phyloP scores from a whole-genome alignment of 2,797 vertebrate genomes.

The Cyprinodon diabolis region DNA sequence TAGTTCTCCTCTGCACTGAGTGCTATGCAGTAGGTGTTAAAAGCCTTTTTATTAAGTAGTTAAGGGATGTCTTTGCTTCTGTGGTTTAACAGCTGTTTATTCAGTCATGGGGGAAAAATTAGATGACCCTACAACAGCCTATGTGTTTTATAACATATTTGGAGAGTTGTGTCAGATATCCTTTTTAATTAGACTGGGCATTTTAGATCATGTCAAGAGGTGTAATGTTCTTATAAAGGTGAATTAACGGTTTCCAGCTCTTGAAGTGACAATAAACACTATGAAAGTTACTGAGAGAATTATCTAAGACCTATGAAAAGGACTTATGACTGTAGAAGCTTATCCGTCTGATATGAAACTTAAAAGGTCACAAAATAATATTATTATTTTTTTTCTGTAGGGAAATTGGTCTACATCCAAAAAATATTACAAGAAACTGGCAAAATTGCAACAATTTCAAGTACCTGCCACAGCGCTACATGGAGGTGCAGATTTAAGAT shows the following conservation, averaged over 20 bases:
- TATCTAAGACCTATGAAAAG: not conserved
- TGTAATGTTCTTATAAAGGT: not conserved
- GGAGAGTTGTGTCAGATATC: not conserved
- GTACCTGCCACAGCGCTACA: too few species aligned
- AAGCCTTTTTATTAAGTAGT: slow-evolving; percentile 26
- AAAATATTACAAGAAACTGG: not conserved
- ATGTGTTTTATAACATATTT: not conserved
- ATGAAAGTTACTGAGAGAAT: not conserved
- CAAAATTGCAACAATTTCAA: too few species aligned
- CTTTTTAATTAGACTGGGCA: not conserved
- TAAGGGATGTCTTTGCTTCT: slow-evolving; percentile 13
- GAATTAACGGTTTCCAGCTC: not conserved
- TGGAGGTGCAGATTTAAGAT: too few species aligned
- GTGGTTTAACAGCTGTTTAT: slow-evolving; percentile 8
- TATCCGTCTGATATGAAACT: not conserved
- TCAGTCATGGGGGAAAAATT: not conserved
- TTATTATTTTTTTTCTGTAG: not conserved
- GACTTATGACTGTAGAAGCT: not conserved
- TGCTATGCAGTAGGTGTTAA: slow-evolving; percentile 48
- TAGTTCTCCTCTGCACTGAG: slow-evolving; percentile 26
- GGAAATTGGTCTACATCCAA: not conserved
- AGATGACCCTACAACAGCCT: not conserved
- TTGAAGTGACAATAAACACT: not conserved
- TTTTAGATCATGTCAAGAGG: not conserved
- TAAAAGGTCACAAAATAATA: not conserved